Percentiles rank a stretch among this genome's conserved stretches.
These are phyloP conservation scores for Lacerta viridis DNA, from an alignment of 2,797 vertebrate species.

Conservation along the genomic window DNA sequence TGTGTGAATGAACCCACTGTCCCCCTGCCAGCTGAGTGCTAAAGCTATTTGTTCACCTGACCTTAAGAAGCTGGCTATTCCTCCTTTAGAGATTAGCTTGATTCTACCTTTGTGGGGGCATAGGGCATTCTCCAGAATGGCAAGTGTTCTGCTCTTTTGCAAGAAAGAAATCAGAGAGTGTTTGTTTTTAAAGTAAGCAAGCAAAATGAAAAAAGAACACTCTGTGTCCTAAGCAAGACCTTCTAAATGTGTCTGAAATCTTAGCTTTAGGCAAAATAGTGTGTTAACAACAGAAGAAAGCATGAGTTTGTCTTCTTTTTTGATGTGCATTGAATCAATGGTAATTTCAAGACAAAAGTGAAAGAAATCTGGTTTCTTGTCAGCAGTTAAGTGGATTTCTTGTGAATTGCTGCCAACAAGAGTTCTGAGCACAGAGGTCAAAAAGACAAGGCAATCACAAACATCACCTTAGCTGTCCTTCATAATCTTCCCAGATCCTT, in stretches of 20 bases:
- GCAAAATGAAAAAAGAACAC: not conserved
- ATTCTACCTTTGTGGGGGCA: too few relatives aligned
- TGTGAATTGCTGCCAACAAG: conserved; percentile 17
- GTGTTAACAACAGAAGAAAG: not conserved
- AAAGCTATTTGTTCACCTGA: not conserved
- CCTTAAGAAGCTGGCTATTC: not conserved
- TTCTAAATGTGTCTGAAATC: not conserved
- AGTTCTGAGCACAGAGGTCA: not conserved
- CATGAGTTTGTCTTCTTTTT: not conserved
- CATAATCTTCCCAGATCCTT: not conserved
- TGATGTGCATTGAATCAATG: not conserved
- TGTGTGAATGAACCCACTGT: not conserved
- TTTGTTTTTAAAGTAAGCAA: not conserved
- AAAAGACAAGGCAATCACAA: conserved; percentile 13
- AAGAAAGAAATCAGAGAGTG: not conserved
- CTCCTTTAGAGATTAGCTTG: not conserved
- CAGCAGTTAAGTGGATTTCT: conserved; percentile 6
- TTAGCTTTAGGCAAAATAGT: not conserved
- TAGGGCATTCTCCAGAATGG: not conserved
- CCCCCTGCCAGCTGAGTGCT: too few relatives aligned
- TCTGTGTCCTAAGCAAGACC: not conserved
- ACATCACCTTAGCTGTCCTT: not conserved
- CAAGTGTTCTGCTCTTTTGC: not conserved
- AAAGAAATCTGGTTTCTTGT: conserved; percentile 12
- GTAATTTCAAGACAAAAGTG: not conserved